These are phyloP conservation scores for Cryptoleucopteryx plumbea DNA, from an alignment of 2,113 vertebrate genomes.

Conservation along the genomic window DNA sequence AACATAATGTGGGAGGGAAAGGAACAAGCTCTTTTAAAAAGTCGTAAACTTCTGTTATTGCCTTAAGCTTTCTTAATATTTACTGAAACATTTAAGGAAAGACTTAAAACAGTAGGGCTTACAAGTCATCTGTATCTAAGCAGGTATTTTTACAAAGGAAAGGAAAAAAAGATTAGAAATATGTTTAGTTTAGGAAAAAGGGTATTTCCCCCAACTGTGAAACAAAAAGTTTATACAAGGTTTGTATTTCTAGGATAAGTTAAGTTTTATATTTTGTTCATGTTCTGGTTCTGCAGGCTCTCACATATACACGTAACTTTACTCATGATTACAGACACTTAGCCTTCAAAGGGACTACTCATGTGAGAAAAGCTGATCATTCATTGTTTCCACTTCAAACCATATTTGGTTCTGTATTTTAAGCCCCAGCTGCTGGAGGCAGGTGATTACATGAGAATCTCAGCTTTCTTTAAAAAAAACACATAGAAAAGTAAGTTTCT, in stretches of 20 bases:
- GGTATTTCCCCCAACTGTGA: background rate
- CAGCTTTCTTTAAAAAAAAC: background rate
- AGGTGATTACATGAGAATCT: conserved; percentile 12
- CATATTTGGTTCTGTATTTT: conserved; percentile 22
- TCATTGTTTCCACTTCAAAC: conserved; percentile 36
- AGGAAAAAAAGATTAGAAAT: background rate
- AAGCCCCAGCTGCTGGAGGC: background rate
- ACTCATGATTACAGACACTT: background rate
- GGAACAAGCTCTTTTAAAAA: conserved; percentile 31
- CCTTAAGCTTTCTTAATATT: conserved; percentile 46
- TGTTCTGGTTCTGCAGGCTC: conserved; percentile 6
- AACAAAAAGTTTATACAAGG: background rate
- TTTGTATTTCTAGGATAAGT: background rate
- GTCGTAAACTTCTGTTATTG: conserved; percentile 20
- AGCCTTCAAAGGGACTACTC: conserved; percentile 32
- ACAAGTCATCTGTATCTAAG: background rate
- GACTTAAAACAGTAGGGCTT: background rate
- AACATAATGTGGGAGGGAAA: conserved; percentile 45
- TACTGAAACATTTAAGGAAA: conserved; percentile 44
- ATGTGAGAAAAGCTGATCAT: conserved; percentile 43
- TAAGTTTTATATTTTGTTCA: background rate
- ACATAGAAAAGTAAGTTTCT: background rate
- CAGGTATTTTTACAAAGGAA: background rate
- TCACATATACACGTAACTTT: background rate
- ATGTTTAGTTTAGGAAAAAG: background rate